Base-by-base conservation (phyloP, 1,140 invertebrate species). In the Meloidogyne hapla region DNA sequence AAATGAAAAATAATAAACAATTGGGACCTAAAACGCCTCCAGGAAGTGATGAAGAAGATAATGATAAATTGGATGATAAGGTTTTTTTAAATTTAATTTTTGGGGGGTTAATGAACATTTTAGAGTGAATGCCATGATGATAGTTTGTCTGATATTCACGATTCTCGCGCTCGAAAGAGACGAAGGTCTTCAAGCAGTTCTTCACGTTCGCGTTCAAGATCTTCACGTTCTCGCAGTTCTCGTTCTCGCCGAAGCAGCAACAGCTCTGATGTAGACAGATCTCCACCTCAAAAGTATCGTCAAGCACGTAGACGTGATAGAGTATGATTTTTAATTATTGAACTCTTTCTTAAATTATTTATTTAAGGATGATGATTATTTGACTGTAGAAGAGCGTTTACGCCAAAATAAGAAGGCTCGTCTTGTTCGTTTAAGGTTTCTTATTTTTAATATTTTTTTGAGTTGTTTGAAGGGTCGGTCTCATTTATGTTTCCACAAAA, bases 21-120 rank as follows among this genome's bases (percentile, higher is more conserved):
- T 10, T 64, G 21, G 70, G 70, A n/a, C 70, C 70, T 23, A 73
- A 38, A 62, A 73, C 70, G n/a, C 70, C 70, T 28, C 70, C 70
- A 38, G 70, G 64, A 28, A 62, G 23, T 38, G 69, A 70, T 40
- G 42, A 63, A 21, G 45, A 42, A 9, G 13, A 42, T 42, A 12
- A 42, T 8, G 48, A 56, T 56, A 56, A 56, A 56, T n/a, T 23
- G 69, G 69, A 28, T 25, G 56, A 71, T 15, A 12, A 2, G 15
- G 13, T 48, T 48, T 48, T 18, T 4, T 18, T 18, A 18, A 13
- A 9, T 8, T 42, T 42, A 12, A 13, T 9, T 42, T 42, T 33
- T 5, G 33, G 33, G 33, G 33, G 33, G 33, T 33, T 5, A 33
- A 33, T 33, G 3, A 8, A 33, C 8, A 42, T 12, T 13, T 42